Evolutionary conservation across 2,888 invertebrate species (phyloP), one percentile per base, ranked within the genome.

Genomic region (Thalpophila matura): DNA sequence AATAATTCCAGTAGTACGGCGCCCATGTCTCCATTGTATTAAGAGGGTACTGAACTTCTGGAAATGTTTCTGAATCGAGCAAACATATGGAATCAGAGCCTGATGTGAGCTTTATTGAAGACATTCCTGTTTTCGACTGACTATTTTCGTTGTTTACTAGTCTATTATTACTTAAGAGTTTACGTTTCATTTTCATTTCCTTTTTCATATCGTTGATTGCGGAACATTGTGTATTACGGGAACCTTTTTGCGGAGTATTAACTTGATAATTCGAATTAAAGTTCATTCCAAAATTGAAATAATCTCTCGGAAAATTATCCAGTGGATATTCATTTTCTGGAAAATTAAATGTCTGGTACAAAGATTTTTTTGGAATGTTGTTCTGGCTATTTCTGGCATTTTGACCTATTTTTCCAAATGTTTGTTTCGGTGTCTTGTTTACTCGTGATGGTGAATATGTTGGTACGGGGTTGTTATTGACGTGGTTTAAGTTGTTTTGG

Each of bases 11-110:
- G 68, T 86, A 91, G 47, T 82, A 86, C 2, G 89, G 87, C 16
- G 60, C 71, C 92, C 91, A 91, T 4, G 85, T 86, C 18, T 93
- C 93, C 50, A 80, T 81, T 42, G 82, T 82, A 42, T 79, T 84
- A 6, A 89, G 67, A 10, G 93, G 93, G 78, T 92, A 93, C 68
- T 91, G 88, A 2, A 92, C 88, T 67, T 91, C 90, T 18, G 93
- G 92, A 77, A 92, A 94, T 16, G 68, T 56, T 7, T 71, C 76
- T 31, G 78, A 47, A 53, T 84, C 79, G 22, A 69, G 62, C 14
- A 82, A 78, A 37, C 69, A 79, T 20, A 60, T 64, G 2, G 80
- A 56, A 22, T 77, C 70, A 10, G 42, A 24, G 0, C 14, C 47
- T 7, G 42, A 4, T 24, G 53, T 3, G 0, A 47, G 22, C 6